Conservation (phyloP, 1,140 invertebrate species). For the Aphis craccivora region DNA sequence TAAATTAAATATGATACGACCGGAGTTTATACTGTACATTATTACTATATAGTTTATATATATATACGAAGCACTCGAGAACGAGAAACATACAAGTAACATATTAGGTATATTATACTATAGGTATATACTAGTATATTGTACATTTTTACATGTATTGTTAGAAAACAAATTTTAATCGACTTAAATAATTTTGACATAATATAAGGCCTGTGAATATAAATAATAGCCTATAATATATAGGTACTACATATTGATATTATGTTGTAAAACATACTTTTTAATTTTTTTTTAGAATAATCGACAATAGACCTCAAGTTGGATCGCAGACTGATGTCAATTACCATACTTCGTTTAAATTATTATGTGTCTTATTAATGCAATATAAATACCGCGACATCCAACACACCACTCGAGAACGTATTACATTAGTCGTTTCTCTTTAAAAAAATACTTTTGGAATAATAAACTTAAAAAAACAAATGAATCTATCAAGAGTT, state of each 20-base stretch:
- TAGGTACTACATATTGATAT: too few relatives aligned
- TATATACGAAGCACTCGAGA: not conserved
- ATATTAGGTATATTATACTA: not conserved
- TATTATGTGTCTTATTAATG: not conserved
- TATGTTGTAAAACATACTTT: not conserved
- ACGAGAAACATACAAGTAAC: not conserved
- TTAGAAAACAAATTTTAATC: not conserved
- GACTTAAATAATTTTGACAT: not conserved
- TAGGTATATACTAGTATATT: too few relatives aligned
- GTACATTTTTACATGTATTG: not conserved
- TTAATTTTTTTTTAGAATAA: not conserved
- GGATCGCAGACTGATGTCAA: not conserved
- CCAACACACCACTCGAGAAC: not conserved
- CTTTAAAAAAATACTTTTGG: not conserved
- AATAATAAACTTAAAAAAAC: not conserved
- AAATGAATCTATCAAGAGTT: not conserved
- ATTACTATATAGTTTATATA: not conserved
- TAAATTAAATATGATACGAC: not conserved
- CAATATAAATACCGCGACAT: not conserved
- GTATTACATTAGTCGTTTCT: not conserved
- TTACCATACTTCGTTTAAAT: not conserved
- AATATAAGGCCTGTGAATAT: not conserved
- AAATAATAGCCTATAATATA: not conserved
- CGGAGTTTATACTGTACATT: not conserved
- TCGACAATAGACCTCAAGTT: not conserved